Percentiles rank a stretch among this genome's conserved stretches.
phyloP scores from a whole-genome alignment of 2,888 invertebrate species.

The Nephrotoma flavescens region DNA sequence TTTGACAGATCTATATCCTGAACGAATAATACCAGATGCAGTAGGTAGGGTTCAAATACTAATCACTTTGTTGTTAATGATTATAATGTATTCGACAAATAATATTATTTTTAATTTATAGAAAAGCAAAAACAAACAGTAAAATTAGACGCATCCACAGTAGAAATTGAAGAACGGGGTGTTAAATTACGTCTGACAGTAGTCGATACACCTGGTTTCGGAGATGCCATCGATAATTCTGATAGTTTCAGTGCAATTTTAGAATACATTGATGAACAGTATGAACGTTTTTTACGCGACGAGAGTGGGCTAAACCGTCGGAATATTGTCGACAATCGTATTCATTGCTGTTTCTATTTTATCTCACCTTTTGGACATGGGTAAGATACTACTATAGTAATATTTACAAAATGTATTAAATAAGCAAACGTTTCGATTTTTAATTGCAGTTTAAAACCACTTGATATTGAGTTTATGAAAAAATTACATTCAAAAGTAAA shows the following conservation, averaged over 20 bases:
- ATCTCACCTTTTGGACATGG: slow-evolving; percentile 95
- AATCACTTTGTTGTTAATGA: not conserved
- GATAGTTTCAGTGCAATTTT: slow-evolving; percentile 87
- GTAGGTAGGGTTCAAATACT: slow-evolving; percentile 43
- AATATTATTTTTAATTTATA: slow-evolving; percentile 25
- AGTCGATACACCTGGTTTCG: slow-evolving; percentile 92
- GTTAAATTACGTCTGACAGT: slow-evolving; percentile 86
- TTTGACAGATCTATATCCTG: slow-evolving; percentile 87
- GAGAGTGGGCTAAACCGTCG: slow-evolving; percentile 92
- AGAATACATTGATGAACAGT: slow-evolving; percentile 94
- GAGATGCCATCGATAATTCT: slow-evolving; percentile 88
- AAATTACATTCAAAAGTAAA: slow-evolving; percentile 91
- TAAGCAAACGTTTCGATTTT: not conserved
- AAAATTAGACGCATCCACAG: slow-evolving; percentile 84
- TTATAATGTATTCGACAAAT: not conserved
- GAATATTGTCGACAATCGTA: slow-evolving; percentile 92
- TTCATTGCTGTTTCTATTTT: slow-evolving; percentile 96
- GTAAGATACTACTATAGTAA: slow-evolving; percentile 36
- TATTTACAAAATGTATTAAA: not conserved
- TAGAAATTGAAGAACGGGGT: slow-evolving; percentile 92
- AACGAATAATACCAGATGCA: slow-evolving; percentile 76
- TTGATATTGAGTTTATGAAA: slow-evolving; percentile 94
- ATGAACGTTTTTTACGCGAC: slow-evolving; percentile 77
- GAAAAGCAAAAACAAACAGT: slow-evolving; percentile 88
- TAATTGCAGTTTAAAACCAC: slow-evolving; percentile 61